phyloP scores from a whole-genome alignment of 2,888 invertebrate species.

The Argyra leucocephala region DNA sequence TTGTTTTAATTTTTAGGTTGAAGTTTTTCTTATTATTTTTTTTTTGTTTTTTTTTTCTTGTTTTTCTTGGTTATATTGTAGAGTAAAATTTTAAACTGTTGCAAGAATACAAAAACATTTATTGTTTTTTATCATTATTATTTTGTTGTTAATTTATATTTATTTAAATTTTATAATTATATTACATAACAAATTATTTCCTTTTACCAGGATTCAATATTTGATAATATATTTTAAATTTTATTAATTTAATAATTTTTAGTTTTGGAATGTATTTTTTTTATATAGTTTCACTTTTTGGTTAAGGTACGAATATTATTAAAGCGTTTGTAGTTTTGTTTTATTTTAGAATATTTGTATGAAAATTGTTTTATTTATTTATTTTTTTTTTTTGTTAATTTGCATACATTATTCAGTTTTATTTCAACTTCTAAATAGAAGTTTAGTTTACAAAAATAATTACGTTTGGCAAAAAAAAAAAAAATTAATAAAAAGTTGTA shows the following conservation, averaged over 20 bases:
- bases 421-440: no score
- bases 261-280: not conserved
- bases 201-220: no score
- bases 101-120: not conserved
- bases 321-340: not conserved
- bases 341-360: not conserved
- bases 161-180: no score
- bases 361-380: no score
- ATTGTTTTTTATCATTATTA: not conserved
- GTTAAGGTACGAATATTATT: conserved; percentile 6
- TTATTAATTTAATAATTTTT: no score
- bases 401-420: no score
- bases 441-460: no score
- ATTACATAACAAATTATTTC: no score
- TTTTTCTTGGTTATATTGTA: not conserved
- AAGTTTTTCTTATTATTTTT: not conserved
- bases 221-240: no score
- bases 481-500: no score
- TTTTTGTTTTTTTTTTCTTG: not conserved
- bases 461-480: no score
- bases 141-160: not conserved
- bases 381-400: no score
- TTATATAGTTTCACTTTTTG: not conserved
- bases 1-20: not conserved
- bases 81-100: not conserved